A percentile compares a stretch with the other conserved stretches of the same genome.
Conservation (phyloP, 2,888 invertebrate genomes). For the Sympetrum striolatum region DNA sequence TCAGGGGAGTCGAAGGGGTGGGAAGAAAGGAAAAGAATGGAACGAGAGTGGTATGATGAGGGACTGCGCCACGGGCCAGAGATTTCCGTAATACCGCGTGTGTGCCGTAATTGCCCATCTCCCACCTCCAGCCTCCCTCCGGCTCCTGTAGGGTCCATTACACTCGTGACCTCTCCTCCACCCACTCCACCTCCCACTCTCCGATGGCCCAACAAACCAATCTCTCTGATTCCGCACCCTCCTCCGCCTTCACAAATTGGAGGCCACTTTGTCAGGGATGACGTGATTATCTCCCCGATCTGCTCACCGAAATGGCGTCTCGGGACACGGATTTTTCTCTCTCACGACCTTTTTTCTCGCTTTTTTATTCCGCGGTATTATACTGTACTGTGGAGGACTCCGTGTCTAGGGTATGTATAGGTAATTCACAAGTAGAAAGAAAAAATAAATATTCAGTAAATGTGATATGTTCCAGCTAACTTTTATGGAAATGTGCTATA, state of each 20-base stretch:
- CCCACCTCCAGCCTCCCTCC: background rate
- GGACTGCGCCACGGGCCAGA: slow-evolving; percentile 5
- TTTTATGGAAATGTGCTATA: no score
- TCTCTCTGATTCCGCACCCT: background rate
- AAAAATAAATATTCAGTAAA: no score
- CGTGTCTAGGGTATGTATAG: no score
- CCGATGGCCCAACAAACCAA: background rate
- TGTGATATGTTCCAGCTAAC: no score
- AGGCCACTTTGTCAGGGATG: slow-evolving; percentile 30
- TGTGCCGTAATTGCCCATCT: slow-evolving; percentile 21
- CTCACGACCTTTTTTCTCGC: background rate
- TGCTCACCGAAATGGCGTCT: slow-evolving; percentile 14
- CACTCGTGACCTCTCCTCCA: slow-evolving; percentile 8
- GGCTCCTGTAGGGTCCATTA: background rate
- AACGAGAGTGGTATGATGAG: background rate
- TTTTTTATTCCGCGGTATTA: background rate
- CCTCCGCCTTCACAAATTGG: background rate
- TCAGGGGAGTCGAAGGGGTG: background rate
- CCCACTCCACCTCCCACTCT: background rate
- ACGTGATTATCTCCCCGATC: slow-evolving; percentile 32
- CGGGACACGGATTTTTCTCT: background rate
- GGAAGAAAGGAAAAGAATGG: background rate
- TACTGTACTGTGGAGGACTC: background rate
- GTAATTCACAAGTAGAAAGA: no score
- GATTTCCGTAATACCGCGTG: slow-evolving; percentile 25